Percentiles rank a stretch among this genome's conserved stretches.
Evolutionary conservation across 2,113 vertebrate species (phyloP).

Genomic region (Pteruthius melanotis): DNA sequence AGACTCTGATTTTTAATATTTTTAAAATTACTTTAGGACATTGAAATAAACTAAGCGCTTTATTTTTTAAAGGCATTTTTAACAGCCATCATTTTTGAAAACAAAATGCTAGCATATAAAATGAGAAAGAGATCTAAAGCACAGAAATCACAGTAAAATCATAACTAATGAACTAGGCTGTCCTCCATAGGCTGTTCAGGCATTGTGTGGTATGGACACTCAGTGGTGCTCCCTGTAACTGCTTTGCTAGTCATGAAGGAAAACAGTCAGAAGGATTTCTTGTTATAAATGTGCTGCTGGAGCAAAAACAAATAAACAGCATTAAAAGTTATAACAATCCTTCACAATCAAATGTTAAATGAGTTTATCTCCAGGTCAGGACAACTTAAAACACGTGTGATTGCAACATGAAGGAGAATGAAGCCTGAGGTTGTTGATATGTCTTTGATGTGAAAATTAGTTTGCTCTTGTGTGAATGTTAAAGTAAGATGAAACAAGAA

Average conservation of each 20-base stretch:
- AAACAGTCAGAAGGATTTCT: not conserved
- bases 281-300: not conserved
- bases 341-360: not conserved
- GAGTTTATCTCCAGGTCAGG: not conserved
- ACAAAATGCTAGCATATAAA: not conserved
- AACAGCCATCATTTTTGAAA: not conserved
- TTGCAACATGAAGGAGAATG: not conserved
- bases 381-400: not conserved
- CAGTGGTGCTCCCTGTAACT: not conserved
- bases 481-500: not conserved
- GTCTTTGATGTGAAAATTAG: constrained; percentile 26
- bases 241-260: not conserved
- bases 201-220: not conserved
- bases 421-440: not conserved
- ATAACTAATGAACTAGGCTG: not conserved
- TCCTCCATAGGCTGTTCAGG: not conserved
- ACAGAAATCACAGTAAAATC: not conserved
- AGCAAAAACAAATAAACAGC: not conserved
- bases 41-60: not conserved
- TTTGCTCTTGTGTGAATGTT: not conserved
- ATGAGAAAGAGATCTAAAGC: not conserved
- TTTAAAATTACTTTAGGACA: not conserved
- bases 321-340: not conserved
- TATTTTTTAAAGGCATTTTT: not conserved
- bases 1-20: not conserved